Conservation (phyloP, 2,888 invertebrate species). For the Limulus polyphemus region DNA sequence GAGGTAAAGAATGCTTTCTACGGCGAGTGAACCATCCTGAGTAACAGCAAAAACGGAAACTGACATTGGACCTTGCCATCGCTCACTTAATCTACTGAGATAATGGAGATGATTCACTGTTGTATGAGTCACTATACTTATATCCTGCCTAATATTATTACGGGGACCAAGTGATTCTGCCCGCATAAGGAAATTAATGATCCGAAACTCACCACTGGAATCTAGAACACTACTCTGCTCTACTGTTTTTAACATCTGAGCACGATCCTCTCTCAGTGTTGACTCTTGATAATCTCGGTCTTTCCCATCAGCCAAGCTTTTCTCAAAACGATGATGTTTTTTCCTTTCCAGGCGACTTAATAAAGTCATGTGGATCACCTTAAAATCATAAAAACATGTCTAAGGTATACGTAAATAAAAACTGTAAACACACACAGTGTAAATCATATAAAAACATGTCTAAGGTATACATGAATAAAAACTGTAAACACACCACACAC, state of each 20-base stretch:
- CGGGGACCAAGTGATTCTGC: conserved; percentile 14
- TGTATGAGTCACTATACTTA: conserved; percentile 41
- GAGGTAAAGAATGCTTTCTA: conserved; percentile 38
- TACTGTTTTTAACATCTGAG: conserved; percentile 21
- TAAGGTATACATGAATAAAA: too few relatives aligned
- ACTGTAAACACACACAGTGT: too few relatives aligned
- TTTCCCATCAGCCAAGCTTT: conserved; percentile 4
- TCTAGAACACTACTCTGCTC: conserved; percentile 31
- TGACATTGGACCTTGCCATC: conserved; percentile 43
- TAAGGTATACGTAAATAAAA: too few relatives aligned
- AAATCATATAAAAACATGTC: too few relatives aligned
- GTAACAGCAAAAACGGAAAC: conserved; percentile 42
- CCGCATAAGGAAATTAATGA: conserved; percentile 30
- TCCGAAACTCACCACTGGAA: conserved; percentile 37
- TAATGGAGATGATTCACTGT: conserved; percentile 39
- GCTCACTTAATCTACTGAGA: conserved; percentile 33
- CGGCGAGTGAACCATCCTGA: conserved; percentile 34
- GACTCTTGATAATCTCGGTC: conserved; percentile 12
- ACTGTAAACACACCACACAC: too few relatives aligned
- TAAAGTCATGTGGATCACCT: conserved; percentile 30
- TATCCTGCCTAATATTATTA: conserved; percentile 27
- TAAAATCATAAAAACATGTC: too few relatives aligned
- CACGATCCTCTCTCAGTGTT: conserved; percentile 21
- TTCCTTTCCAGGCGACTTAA: conserved; percentile 28
- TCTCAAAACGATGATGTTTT: conserved; percentile 10